Evolutionary conservation across 2,888 invertebrate genomes (phyloP).

Genomic region (Hololepta plana): DNA sequence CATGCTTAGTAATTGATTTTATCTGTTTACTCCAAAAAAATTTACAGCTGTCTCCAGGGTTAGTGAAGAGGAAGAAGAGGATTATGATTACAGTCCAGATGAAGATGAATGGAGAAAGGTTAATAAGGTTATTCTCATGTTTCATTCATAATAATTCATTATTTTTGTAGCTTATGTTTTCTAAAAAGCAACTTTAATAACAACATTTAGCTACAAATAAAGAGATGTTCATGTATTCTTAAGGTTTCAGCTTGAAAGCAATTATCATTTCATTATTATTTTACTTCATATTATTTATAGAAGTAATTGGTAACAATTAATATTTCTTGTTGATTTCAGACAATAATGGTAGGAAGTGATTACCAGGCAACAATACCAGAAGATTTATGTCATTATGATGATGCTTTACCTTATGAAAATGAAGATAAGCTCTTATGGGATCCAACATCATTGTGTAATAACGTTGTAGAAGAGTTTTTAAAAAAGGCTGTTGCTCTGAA

Average conservation of each 20-base stretch:
- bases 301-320: too few species aligned
- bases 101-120: constrained; percentile 77
- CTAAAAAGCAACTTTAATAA: too few species aligned
- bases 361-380: constrained; percentile 90
- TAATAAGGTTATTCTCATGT: constrained; percentile 21
- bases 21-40: constrained; percentile 1
- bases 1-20: not conserved
- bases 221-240: too few species aligned
- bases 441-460: constrained; percentile 54
- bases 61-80: constrained; percentile 67
- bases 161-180: constrained; percentile 3
- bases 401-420: constrained; percentile 86
- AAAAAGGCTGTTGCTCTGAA: constrained; percentile 31
- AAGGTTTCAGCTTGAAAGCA: too few species aligned
- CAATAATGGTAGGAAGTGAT: constrained; percentile 88
- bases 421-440: constrained; percentile 92
- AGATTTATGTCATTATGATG: constrained; percentile 80
- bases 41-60: constrained; percentile 45
- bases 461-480: constrained; percentile 65
- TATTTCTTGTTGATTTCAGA: too few species aligned
- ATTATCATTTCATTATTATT: constrained; percentile 3
- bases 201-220: too few species aligned
- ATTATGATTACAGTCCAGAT: constrained; percentile 66
- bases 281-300: constrained; percentile 10
- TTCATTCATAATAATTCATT: constrained; percentile 6